Conservation (phyloP, 2,113 vertebrate genomes). For the Atractosteus spatula region DNA sequence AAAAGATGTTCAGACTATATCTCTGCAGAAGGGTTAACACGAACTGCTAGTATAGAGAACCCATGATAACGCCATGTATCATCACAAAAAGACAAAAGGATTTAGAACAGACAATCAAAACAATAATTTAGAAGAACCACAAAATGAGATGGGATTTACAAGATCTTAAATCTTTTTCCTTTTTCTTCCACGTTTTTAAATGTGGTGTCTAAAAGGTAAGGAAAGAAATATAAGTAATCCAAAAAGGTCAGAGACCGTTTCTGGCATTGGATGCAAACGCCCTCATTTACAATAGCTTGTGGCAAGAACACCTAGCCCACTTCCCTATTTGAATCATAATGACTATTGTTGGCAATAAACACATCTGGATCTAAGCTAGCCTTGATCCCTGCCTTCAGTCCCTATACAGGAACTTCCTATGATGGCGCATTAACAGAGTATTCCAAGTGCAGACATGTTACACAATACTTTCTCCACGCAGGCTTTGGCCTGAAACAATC, state of each 20-base stretch:
- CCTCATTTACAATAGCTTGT: slow-evolving; percentile 19
- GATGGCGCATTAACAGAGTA: slow-evolving; percentile 40
- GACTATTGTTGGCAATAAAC: slow-evolving; percentile 35
- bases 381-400: slow-evolving; percentile 49
- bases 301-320: slow-evolving; percentile 29
- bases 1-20: no score
- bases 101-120: no score
- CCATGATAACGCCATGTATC: no score
- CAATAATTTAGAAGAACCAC: background rate
- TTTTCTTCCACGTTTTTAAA: no score
- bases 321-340: slow-evolving; percentile 42
- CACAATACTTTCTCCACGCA: slow-evolving; percentile 62
- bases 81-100: no score
- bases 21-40: no score
- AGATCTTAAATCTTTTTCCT: background rate
- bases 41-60: no score
- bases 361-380: slow-evolving; percentile 52
- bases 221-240: no score
- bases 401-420: slow-evolving; percentile 64
- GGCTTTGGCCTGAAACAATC: slow-evolving; percentile 63
- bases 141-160: background rate
- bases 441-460: slow-evolving; percentile 70
- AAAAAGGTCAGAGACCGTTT: background rate
- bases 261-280: slow-evolving; percentile 17
- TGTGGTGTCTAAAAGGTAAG: no score